Percentiles rank a stretch among this genome's conserved stretches.
phyloP scores from a whole-genome alignment of 2,888 invertebrate genomes.

The Molanna angustata region DNA sequence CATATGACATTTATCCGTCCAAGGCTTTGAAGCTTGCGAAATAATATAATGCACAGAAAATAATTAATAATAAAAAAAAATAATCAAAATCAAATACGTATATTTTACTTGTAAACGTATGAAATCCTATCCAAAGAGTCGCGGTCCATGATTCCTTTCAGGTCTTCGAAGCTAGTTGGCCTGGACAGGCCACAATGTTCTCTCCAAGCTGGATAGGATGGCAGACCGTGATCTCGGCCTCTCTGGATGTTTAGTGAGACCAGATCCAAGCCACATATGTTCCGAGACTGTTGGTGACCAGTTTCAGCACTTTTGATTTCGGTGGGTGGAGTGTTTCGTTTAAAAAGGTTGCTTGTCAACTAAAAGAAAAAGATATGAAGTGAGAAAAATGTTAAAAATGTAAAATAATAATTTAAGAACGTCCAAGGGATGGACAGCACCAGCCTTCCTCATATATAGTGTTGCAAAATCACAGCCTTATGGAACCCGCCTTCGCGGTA shows the following conservation, averaged over 20 bases:
- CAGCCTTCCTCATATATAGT: too few species aligned
- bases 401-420: too few species aligned
- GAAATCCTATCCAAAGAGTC: slow-evolving; percentile 61
- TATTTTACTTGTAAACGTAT: slow-evolving; percentile 60
- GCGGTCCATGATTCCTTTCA: slow-evolving; percentile 62
- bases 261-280: slow-evolving; percentile 74
- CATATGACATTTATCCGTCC: not conserved
- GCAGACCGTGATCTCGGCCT: slow-evolving; percentile 84
- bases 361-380: too few species aligned
- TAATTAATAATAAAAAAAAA: too few species aligned
- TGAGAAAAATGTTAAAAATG: too few species aligned
- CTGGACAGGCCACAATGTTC: slow-evolving; percentile 68
- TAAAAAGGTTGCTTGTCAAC: slow-evolving; percentile 69
- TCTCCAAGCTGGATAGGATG: slow-evolving; percentile 74
- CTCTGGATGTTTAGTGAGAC: slow-evolving; percentile 87
- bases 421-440: too few species aligned
- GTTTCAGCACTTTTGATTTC: not conserved
- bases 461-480: too few species aligned
- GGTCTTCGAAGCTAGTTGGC: slow-evolving; percentile 62
- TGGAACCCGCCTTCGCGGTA: too few species aligned
- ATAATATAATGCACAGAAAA: not conserved
- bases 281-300: slow-evolving; percentile 20
- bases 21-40: not conserved
- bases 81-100: not conserved
- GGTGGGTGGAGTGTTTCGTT: slow-evolving; percentile 40